Conservation (phyloP, 2,888 invertebrate species). For the Lochmaea capreae region DNA sequence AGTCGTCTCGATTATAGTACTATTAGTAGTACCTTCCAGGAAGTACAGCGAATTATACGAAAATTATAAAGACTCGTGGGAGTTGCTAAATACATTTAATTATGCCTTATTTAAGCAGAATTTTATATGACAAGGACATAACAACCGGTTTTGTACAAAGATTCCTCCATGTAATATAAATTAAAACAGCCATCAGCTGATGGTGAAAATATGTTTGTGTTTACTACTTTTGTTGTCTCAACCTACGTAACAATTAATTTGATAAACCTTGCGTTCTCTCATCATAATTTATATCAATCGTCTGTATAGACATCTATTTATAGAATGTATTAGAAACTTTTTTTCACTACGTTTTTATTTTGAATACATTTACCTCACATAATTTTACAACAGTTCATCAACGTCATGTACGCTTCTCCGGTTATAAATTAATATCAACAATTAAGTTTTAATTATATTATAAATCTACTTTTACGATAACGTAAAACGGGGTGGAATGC, state of each 20-base stretch:
- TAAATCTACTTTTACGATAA: too few relatives aligned
- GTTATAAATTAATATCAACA: too few relatives aligned
- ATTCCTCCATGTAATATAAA: not conserved
- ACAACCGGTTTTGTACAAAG: slow-evolving; percentile 1
- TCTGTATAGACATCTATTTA: not conserved
- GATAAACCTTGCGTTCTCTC: not conserved
- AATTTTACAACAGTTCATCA: not conserved
- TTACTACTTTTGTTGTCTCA: slow-evolving; percentile 5
- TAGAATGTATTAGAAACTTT: not conserved
- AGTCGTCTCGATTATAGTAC: slow-evolving; percentile 7
- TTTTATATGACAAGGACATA: slow-evolving; percentile 6
- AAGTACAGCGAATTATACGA: not conserved
- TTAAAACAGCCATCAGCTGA: slow-evolving; percentile 1
- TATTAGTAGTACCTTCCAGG: slow-evolving; percentile 12
- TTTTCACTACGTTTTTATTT: not conserved
- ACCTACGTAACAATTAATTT: not conserved
- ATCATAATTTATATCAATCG: not conserved
- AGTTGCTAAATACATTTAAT: slow-evolving; percentile 13
- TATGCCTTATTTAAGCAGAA: slow-evolving; percentile 3
- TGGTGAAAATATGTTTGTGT: slow-evolving; percentile 1
- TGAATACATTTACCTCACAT: not conserved
- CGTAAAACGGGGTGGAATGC: too few relatives aligned
- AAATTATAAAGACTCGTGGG: slow-evolving; percentile 8
- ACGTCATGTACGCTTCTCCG: too few relatives aligned
- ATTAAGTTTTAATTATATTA: too few relatives aligned